phyloP scores from a whole-genome alignment of 2,113 vertebrate genomes.

The Parus major region DNA sequence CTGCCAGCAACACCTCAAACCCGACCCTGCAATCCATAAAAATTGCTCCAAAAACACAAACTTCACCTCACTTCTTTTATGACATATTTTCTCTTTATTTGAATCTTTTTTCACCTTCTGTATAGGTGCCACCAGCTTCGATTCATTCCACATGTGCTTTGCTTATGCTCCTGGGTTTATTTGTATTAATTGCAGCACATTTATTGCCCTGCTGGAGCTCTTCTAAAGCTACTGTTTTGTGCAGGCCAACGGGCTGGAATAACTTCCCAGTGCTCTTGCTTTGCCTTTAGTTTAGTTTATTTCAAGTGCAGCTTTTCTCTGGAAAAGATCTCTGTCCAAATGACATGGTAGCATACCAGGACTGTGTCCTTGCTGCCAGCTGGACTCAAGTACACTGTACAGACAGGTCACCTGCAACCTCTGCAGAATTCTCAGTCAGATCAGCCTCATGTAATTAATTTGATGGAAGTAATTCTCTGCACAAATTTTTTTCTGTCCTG shows the following conservation, averaged over 20 bases:
- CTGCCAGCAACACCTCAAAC: neutral
- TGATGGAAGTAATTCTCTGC: neutral
- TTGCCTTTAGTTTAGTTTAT: neutral
- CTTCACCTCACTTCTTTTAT: neutral
- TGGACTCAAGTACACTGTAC: neutral
- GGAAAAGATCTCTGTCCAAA: neutral
- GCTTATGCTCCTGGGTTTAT: neutral
- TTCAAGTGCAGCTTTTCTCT: neutral
- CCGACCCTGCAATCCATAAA: fast-evolving
- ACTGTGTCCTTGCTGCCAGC: neutral
- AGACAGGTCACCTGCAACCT: neutral
- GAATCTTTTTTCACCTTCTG: neutral
- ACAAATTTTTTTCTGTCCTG: neutral
- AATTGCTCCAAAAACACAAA: neutral
- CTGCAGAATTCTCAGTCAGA: neutral
- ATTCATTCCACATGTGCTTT: neutral
- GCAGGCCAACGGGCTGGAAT: neutral
- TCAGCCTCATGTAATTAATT: neutral
- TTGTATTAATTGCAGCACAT: neutral
- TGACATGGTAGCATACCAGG: neutral
- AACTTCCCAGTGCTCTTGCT: neutral
- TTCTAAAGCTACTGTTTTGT: neutral
- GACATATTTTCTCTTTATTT: neutral
- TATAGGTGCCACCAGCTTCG: neutral
- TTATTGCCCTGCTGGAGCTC: neutral